These are phyloP conservation scores for Epinephelus cyanopodus DNA, from an alignment of 2,113 vertebrate genomes.

Conservation along the genomic window DNA sequence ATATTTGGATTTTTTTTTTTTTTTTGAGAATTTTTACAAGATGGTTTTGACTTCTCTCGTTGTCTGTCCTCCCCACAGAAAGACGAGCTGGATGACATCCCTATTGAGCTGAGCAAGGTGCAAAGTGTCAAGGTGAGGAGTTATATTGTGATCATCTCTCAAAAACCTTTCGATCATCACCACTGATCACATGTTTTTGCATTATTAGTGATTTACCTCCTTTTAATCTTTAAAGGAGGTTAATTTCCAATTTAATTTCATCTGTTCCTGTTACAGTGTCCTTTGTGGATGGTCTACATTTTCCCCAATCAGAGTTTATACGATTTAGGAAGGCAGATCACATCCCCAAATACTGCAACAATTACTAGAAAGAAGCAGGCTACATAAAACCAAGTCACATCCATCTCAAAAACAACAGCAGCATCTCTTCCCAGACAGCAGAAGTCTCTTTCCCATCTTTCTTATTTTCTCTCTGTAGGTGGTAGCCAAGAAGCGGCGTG, in stretches of 20 bases:
- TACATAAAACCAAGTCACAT: neutral
- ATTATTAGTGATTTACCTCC: neutral
- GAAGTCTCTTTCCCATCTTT: neutral
- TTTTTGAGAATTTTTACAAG: neutral
- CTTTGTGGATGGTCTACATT: neutral
- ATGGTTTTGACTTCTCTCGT: neutral
- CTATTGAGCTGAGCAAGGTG: slow-evolving; percentile 96
- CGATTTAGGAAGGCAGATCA: neutral
- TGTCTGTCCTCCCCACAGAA: slow-evolving; percentile 84
- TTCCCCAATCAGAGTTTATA: neutral
- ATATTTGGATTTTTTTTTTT: no score
- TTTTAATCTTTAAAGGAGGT: neutral
- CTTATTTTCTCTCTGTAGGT: slow-evolving; percentile 54
- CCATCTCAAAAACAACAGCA: neutral
- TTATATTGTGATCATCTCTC: neutral
- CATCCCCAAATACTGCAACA: neutral
- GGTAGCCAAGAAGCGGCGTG: slow-evolving; percentile 90
- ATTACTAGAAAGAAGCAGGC: neutral
- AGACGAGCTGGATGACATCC: slow-evolving; percentile 91
- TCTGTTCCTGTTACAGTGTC: neutral
- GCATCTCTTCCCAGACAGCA: neutral
- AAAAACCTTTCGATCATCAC: neutral
- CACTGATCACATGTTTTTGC: neutral
- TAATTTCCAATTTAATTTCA: slow-evolving; percentile 4
- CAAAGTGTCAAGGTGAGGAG: slow-evolving; percentile 91